Base-by-base conservation (phyloP, 2,113 vertebrate species). In the Spea multiplicata region DNA sequence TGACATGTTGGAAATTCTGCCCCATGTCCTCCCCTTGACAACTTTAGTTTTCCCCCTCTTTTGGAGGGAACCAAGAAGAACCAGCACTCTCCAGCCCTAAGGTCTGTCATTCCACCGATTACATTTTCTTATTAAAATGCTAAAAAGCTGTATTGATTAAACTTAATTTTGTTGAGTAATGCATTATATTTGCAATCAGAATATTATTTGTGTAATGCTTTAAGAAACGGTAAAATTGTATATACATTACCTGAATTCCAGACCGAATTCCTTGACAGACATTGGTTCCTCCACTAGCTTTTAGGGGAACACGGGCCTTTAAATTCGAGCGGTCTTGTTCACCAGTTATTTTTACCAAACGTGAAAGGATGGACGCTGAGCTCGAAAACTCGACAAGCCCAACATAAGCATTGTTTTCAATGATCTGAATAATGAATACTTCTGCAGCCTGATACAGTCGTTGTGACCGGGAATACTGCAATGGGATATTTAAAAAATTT, bases 311-410 rank as follows among this genome's bases (percentile, higher is more conserved):
- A 3, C 12, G 71, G 3, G 1, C 7, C 52, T 48, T 78, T 62
- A 91, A 87, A 0, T 48, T 8, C 57, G 74, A 9, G 2, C 86
- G 82, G 53, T 55, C 4, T 12, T 10, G 0, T 0, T 82, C 52
- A 14, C 17, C 47, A 9, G 6, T 73, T 69, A 91, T 78, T 83
- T 79, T 48, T 83, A 3, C 65, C 64, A 90, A 81, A 16, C 4
- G 0, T 67, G 44, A 81, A 82, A 1, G 3, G 46, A 67, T 59
- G 44, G 0, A 0, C 57, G 89, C 86, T 0, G 0, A 0, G 53
- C n/a, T 78, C 0, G 73, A 0, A 83, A 91, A 92, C n/a, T 75
- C 87, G 73, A 91, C 88, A 83, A 94, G 84, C 45, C 86, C 90
- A 81, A 86, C 85, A 80, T 75, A 76, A 49, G 91, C 85, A 72